Conservation (phyloP, 23 tunicate species). For the Styela clava region DNA sequence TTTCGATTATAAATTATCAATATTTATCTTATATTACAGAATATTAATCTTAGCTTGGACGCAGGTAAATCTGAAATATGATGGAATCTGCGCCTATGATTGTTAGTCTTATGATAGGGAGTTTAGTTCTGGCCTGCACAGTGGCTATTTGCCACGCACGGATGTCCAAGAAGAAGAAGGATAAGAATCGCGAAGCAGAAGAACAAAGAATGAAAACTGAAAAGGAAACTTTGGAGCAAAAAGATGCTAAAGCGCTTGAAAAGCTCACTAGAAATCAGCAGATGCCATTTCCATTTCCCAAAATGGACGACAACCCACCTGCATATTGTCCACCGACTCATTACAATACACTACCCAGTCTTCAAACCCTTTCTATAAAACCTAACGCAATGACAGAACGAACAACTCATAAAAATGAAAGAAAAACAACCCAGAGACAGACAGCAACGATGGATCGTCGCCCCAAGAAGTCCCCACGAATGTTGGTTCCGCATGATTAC, state of each 20-base stretch:
- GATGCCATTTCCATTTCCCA: slow-evolving; percentile 14
- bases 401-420: neutral
- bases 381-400: too few species aligned
- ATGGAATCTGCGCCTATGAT: slow-evolving; percentile 39
- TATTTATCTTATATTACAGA: neutral
- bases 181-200: slow-evolving; percentile 10
- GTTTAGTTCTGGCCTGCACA: slow-evolving; percentile 37
- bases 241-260: slow-evolving; percentile 4
- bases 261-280: neutral
- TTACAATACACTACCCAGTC: neutral
- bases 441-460: neutral
- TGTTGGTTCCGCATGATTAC: neutral
- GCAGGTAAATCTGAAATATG: slow-evolving; percentile 9
- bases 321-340: neutral
- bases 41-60: neutral
- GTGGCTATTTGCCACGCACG: slow-evolving; percentile 36
- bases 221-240: neutral
- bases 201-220: neutral
- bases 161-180: slow-evolving; percentile 18
- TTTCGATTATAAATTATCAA: too few species aligned
- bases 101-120: slow-evolving; percentile 42
- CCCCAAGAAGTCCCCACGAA: neutral
- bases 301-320: neutral
- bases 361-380: neutral
- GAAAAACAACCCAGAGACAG: neutral